Evolutionary conservation across 2,888 invertebrate genomes (phyloP).

Genomic region (Cheilosia pagana): DNA sequence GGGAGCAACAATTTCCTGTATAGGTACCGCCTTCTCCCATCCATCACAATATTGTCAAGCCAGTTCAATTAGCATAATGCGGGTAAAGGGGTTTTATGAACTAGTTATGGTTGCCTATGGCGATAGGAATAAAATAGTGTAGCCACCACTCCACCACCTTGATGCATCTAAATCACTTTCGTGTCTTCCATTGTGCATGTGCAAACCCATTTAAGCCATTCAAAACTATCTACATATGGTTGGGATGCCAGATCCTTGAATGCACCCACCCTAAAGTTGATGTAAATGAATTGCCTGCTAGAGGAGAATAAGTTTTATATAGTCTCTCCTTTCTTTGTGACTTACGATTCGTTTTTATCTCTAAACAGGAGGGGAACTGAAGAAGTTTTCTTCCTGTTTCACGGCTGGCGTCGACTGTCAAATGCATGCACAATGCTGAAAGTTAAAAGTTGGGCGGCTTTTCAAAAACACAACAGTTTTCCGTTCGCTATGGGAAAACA

Average conservation of each 20-base stretch:
- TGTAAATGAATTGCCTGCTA: not conserved
- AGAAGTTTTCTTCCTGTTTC: constrained; percentile 11
- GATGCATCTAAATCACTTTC: not conserved
- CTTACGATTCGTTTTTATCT: not conserved
- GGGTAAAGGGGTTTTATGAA: not conserved
- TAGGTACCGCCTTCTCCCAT: constrained; percentile 10
- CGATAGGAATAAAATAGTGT: not conserved
- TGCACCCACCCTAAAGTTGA: not conserved
- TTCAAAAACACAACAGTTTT: not conserved
- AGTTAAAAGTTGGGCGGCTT: not conserved
- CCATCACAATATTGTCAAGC: constrained; percentile 33
- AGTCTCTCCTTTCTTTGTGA: not conserved
- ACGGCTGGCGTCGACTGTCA: not conserved
- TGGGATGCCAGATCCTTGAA: not conserved
- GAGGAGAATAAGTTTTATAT: not conserved
- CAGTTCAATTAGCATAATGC: constrained; percentile 39
- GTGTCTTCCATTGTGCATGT: not conserved
- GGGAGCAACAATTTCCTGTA: constrained; percentile 23
- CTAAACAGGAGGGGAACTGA: not conserved
- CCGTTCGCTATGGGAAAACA: not conserved
- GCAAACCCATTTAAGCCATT: constrained; percentile 6
- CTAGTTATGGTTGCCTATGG: not conserved
- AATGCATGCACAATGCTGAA: not conserved
- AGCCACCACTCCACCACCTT: not conserved
- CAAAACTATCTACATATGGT: not conserved